Evolutionary conservation across 1,140 invertebrate genomes (phyloP).

Genomic region (Rhopalosiphum padi): DNA sequence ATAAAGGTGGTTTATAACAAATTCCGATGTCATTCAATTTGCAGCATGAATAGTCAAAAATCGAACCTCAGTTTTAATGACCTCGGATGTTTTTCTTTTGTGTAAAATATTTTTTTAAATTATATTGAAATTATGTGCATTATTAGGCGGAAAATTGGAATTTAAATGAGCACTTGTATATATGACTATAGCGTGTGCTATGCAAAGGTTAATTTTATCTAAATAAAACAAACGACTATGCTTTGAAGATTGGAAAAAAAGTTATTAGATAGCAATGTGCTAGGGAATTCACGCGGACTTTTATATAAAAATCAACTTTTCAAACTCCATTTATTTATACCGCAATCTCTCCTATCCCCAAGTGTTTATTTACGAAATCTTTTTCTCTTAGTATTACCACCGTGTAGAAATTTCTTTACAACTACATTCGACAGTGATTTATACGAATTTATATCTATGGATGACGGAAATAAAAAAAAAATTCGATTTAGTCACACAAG

Average conservation of each 20-base stretch:
- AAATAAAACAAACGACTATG: not conserved
- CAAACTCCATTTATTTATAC: constrained; percentile 31
- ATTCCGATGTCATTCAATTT: not conserved
- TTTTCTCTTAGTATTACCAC: constrained; percentile 1
- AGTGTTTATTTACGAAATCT: constrained; percentile 12
- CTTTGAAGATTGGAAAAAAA: not conserved
- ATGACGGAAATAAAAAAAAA: constrained; percentile 3
- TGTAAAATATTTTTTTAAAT: not conserved
- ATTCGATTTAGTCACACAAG: not conserved
- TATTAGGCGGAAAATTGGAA: not conserved
- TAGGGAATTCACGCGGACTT: too few species aligned
- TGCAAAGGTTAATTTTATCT: not conserved
- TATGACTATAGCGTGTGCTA: not conserved
- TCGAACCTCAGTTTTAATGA: not conserved
- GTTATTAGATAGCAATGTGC: constrained; percentile 25
- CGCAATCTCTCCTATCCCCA: not conserved
- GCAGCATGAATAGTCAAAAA: not conserved
- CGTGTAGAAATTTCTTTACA: constrained; percentile 36
- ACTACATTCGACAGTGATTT: constrained; percentile 35
- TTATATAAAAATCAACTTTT: constrained; percentile 41
- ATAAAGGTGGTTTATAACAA: not conserved
- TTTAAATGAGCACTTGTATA: not conserved
- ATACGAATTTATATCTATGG: not conserved
- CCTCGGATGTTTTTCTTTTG: not conserved
- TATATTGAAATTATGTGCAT: constrained; percentile 9